Evolutionary conservation across 2,888 invertebrate species (phyloP).

Genomic region (Rosalia funebris): DNA sequence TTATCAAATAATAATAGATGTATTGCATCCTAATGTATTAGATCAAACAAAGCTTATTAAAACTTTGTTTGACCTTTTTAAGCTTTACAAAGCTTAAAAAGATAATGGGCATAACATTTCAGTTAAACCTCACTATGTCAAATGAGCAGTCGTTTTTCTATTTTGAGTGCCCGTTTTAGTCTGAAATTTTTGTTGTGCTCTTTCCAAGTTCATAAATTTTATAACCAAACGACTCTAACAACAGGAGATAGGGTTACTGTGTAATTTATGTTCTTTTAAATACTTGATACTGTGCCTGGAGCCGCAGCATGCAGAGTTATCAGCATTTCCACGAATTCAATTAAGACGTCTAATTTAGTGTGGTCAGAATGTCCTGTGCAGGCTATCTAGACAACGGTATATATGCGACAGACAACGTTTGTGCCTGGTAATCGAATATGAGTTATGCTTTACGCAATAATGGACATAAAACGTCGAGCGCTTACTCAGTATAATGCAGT

Average conservation of each 20-base stretch:
- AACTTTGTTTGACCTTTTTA: no score
- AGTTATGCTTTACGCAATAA: conserved; percentile 27
- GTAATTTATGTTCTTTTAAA: conserved; percentile 39
- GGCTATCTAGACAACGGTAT: conserved; percentile 27
- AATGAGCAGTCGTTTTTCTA: conserved; percentile 7
- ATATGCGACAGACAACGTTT: conserved; percentile 28
- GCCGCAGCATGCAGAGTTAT: conserved; percentile 32
- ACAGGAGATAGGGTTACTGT: conserved; percentile 33
- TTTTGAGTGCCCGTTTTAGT: conserved; percentile 12
- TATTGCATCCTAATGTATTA: no score
- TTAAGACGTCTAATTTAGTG: conserved; percentile 38
- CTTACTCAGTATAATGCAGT: background rate
- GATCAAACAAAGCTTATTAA: no score
- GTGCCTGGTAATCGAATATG: conserved; percentile 31
- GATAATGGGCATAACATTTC: background rate
- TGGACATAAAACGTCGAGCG: conserved; percentile 3
- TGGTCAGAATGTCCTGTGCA: conserved; percentile 30
- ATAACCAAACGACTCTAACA: conserved; percentile 28
- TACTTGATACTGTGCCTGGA: conserved; percentile 30
- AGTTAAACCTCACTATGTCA: background rate
- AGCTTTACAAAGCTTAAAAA: no score
- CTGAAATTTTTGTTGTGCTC: conserved; percentile 16
- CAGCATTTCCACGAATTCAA: conserved; percentile 39
- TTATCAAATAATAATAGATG: no score
- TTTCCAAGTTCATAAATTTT: conserved; percentile 31